Evolutionary conservation across 2,797 vertebrate species (phyloP).

Genomic region (Melanotaenia trifasciata): DNA sequence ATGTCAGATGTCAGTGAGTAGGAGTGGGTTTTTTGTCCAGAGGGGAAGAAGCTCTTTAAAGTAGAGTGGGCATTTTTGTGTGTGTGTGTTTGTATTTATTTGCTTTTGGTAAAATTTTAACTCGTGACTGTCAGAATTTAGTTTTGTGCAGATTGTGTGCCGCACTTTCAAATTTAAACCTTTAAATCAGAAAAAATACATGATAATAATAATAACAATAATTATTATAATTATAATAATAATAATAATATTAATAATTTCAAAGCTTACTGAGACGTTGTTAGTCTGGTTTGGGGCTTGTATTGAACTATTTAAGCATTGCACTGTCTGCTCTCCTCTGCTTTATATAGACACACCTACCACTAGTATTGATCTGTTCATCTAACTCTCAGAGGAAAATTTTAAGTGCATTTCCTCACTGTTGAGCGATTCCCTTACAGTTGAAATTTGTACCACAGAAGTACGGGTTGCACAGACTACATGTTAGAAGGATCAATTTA

Average conservation of each 20-base stretch:
- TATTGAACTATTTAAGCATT: neutral
- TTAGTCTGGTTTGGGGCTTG: neutral
- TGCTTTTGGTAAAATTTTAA: neutral
- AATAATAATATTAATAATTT: no score
- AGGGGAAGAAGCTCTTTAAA: neutral
- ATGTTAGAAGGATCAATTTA: neutral
- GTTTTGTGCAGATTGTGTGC: neutral
- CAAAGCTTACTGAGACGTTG: neutral
- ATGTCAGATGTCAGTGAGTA: neutral
- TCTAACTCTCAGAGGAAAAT: slow-evolving; percentile 14
- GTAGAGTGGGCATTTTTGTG: neutral
- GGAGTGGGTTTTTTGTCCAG: neutral
- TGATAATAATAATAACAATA: no score
- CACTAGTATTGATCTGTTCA: slow-evolving; percentile 13
- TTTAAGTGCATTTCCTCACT: neutral
- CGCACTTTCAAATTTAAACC: no score
- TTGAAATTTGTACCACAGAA: neutral
- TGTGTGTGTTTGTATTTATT: neutral
- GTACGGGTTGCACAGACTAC: neutral
- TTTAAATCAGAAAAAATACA: no score
- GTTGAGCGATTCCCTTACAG: neutral
- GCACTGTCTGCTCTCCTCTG: no score
- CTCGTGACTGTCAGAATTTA: neutral
- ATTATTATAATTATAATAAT: no score
- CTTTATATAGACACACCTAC: slow-evolving; percentile 3